phyloP scores from a whole-genome alignment of 2,888 invertebrate genomes.

The Perizoma affinitatum region DNA sequence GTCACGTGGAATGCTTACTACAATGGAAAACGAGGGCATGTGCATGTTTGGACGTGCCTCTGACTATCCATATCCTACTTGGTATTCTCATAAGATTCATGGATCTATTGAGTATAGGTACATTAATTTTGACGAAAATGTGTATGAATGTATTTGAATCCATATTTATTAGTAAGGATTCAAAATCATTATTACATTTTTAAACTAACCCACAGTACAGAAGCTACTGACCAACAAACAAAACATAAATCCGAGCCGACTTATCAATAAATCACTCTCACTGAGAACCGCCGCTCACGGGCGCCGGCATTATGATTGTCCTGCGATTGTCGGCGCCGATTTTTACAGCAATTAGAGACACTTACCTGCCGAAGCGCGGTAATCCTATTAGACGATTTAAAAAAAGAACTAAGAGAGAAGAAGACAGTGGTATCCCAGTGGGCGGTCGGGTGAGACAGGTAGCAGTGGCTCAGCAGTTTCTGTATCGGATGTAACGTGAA shows the following conservation, averaged over 20 bases:
- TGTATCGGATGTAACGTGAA: conserved; percentile 32
- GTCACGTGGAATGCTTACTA: no score
- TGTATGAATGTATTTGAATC: no score
- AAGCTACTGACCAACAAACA: conserved; percentile 68
- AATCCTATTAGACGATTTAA: conserved; percentile 71
- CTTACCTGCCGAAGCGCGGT: conserved; percentile 75
- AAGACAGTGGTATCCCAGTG: conserved; percentile 55
- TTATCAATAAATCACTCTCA: conserved; percentile 82
- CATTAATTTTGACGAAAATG: no score
- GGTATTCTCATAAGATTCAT: no score
- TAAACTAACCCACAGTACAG: conserved; percentile 36
- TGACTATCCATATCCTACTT: no score
- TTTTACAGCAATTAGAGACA: conserved; percentile 83
- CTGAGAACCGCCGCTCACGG: conserved; percentile 65
- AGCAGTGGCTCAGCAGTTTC: conserved; percentile 35
- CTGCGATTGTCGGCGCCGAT: conserved; percentile 73
- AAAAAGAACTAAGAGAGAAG: conserved; percentile 34
- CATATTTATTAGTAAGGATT: no score
- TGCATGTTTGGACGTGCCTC: no score
- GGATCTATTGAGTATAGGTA: no score
- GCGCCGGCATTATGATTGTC: conserved; percentile 68
- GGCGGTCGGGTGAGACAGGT: conserved; percentile 56
- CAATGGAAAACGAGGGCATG: no score
- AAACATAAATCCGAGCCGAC: conserved; percentile 67
- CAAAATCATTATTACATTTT: no score